Evolutionary conservation across 2,113 vertebrate species (phyloP).

Genomic region (Bambusicola thoracicus): DNA sequence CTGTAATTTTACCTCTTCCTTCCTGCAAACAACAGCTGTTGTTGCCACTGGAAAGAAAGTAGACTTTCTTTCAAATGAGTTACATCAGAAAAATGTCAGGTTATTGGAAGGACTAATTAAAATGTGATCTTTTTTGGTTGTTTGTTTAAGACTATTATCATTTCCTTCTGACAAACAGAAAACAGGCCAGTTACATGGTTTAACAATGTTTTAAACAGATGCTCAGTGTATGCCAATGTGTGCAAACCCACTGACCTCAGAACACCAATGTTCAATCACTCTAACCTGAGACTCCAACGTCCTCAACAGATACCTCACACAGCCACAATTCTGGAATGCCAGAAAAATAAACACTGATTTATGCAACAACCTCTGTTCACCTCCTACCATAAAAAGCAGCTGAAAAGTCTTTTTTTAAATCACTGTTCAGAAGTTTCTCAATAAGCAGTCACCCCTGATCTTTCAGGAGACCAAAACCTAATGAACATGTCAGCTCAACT

Average conservation of each 20-base stretch:
- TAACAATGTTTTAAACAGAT: background rate
- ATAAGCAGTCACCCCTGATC: background rate
- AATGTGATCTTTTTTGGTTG: background rate
- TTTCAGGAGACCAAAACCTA: background rate
- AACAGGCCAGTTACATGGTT: background rate
- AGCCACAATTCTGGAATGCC: background rate
- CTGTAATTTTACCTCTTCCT: conserved; percentile 15
- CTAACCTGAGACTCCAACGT: background rate
- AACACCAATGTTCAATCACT: background rate
- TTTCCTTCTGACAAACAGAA: background rate
- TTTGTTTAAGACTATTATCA: background rate
- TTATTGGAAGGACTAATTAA: background rate
- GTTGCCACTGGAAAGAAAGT: background rate
- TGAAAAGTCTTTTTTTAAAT: background rate
- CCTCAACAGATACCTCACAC: background rate
- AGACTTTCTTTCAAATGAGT: background rate
- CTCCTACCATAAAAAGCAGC: background rate
- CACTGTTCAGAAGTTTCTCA: background rate
- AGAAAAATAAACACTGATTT: background rate
- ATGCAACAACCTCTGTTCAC: background rate
- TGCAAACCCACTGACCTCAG: background rate
- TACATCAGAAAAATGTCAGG: background rate
- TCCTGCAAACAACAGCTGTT: background rate
- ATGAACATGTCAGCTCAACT: background rate
- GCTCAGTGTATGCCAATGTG: background rate